Evolutionary conservation across 1,140 invertebrate genomes (phyloP).

Genomic region (Zeugodacus cucurbitae): DNA sequence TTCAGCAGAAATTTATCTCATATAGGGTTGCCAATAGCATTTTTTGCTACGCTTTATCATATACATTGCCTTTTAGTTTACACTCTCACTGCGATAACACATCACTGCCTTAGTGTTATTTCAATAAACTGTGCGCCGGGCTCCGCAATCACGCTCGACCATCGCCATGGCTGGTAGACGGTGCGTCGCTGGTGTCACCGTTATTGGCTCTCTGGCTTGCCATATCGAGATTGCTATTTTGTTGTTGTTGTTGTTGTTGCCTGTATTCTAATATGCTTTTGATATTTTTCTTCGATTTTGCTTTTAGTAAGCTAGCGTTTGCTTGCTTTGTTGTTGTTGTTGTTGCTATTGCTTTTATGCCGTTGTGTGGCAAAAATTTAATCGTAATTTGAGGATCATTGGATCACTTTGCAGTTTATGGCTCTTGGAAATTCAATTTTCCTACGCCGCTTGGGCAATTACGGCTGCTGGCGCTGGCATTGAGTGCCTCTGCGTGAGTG

Average conservation of each 20-base stretch:
- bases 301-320: not conserved
- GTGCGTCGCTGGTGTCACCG: not conserved
- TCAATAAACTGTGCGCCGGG: not conserved
- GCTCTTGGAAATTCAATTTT: constrained; percentile 38
- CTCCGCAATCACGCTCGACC: not conserved
- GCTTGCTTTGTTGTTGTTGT: not conserved
- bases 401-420: constrained; percentile 33
- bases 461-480: not conserved
- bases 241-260: not conserved
- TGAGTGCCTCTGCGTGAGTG: not conserved
- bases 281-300: not conserved
- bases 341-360: not conserved
- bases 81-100: not conserved
- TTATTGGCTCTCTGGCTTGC: not conserved
- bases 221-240: not conserved
- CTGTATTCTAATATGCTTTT: not conserved
- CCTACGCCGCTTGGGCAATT: not conserved
- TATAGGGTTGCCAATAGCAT: not conserved
- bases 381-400: constrained; percentile 39
- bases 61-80: not conserved
- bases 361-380: constrained; percentile 13
- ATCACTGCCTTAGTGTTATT: not conserved
- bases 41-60: not conserved
- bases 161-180: no score
- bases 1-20: not conserved